Percentiles rank a stretch among this genome's conserved stretches.
Conservation (phyloP, 2,888 invertebrate genomes). For the Tortricodes alternella region DNA sequence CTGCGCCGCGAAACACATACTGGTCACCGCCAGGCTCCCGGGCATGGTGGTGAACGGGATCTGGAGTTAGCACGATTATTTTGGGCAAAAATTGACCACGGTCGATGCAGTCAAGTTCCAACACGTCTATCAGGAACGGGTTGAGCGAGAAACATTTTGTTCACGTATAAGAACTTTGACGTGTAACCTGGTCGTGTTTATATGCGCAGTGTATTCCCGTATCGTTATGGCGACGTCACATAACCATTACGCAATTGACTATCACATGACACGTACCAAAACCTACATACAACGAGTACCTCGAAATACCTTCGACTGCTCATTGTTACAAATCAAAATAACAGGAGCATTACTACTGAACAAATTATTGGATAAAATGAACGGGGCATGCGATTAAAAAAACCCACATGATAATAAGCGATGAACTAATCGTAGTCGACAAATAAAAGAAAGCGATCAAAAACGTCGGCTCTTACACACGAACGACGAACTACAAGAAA, state of each 20-base stretch:
- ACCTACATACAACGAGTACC: constrained; percentile 33
- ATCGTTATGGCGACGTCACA: constrained; percentile 56
- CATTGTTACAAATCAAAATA: constrained; percentile 23
- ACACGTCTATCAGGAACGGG: too few species aligned
- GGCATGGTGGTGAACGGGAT: constrained; percentile 68
- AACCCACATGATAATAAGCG: constrained; percentile 80
- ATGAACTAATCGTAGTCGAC: constrained; percentile 42
- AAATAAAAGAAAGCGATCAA: constrained; percentile 42
- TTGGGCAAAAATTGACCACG: too few species aligned
- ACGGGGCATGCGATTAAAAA: constrained; percentile 77
- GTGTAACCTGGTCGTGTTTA: too few species aligned
- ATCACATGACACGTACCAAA: constrained; percentile 44
- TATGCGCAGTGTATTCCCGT: too few species aligned
- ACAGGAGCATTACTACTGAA: constrained; percentile 22
- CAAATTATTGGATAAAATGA: constrained; percentile 24
- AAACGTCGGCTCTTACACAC: constrained; percentile 43
- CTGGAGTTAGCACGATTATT: constrained; percentile 64
- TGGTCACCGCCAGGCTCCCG: constrained; percentile 66
- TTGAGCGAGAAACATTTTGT: not conserved
- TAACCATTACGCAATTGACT: constrained; percentile 38
- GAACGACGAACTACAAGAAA: not conserved
- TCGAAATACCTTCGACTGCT: constrained; percentile 1
- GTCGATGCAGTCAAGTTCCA: not conserved
- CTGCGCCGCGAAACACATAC: constrained; percentile 84
- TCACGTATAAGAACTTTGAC: not conserved